Percentiles rank a stretch among this genome's conserved stretches.
Conservation (phyloP, 2,888 invertebrate genomes). For the Thalpophila matura region DNA sequence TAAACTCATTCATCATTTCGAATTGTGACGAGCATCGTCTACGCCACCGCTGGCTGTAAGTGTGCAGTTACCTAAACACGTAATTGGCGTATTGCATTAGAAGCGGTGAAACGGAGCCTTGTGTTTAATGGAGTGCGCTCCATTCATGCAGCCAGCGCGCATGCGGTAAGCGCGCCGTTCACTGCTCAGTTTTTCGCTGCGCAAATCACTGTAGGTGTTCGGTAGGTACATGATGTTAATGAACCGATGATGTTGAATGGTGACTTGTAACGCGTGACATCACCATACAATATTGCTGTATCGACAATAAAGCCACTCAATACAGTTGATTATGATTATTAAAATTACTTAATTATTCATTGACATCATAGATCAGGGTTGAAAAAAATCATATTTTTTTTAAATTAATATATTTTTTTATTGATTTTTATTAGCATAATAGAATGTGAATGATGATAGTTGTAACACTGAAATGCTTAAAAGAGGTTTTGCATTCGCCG, state of each 20-base stretch:
- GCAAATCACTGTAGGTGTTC: slow-evolving; percentile 62
- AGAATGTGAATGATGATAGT: too few relatives aligned
- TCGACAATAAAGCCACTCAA: slow-evolving; percentile 3
- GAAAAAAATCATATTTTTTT: too few relatives aligned
- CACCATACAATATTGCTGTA: slow-evolving; percentile 21
- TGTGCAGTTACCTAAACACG: slow-evolving; percentile 71
- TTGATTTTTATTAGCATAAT: too few relatives aligned
- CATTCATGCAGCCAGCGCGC: slow-evolving; percentile 81
- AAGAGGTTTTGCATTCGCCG: too few relatives aligned
- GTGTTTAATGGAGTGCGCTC: slow-evolving; percentile 79
- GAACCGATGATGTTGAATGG: slow-evolving; percentile 62
- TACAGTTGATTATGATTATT: neutral
- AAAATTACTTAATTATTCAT: slow-evolving; percentile 17
- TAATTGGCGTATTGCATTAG: slow-evolving; percentile 78
- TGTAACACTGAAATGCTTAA: too few relatives aligned
- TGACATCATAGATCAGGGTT: too few relatives aligned
- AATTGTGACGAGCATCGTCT: slow-evolving; percentile 64
- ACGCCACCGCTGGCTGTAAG: slow-evolving; percentile 46
- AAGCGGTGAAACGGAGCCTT: slow-evolving; percentile 68
- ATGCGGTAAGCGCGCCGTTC: slow-evolving; percentile 73
- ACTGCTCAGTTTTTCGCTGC: slow-evolving; percentile 71
- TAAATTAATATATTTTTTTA: too few relatives aligned
- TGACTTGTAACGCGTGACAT: slow-evolving; percentile 49
- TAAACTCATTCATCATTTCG: slow-evolving; percentile 82
- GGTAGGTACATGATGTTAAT: slow-evolving; percentile 66